Base-by-base conservation (phyloP, 1,140 invertebrate genomes). In the Drosophila arawakana region DNA sequence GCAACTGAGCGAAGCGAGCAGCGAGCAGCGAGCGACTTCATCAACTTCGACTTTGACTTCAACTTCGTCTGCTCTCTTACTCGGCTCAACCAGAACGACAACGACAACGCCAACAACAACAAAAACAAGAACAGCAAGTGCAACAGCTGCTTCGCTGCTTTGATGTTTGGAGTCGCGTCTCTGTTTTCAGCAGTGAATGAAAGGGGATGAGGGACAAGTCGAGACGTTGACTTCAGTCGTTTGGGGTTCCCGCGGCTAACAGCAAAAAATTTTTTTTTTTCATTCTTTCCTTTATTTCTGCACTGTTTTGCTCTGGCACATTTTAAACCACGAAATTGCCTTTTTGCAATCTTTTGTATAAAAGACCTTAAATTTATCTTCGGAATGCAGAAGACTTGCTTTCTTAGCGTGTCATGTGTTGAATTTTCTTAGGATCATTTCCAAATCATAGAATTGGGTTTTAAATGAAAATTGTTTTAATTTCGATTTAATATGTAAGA, bases 1-100 rank as follows among this genome's bases (percentile, higher is more conserved):
- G 68, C 63, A 80, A 83, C 81, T 83, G 80, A 80, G 55, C 37
- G 70, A 37, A 57, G 41, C 58, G 55, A 70, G n/a, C 25, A 57
- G 41, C 58, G 55, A 70, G n/a, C 25, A 30, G 25, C 70, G 34
- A 58, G 44, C 35, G 60, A 37, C 39, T 61, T 47, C 41, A 52
- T 62, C 73, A 63, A 63, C 67, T 74, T 55, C 71, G 71, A 59
- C 54, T 60, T 44, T n/a, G 21, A 66, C 50, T 65, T 57, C 13
- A 37, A 73, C 57, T 69, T 69, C 71, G 57, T 41, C 49, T 57
- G 57, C 39, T 57, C 43, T 43, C 55, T 78, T 44, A 46, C 47
- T 81, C 79, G 75, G 70, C 49, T 70, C 59, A 47, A 39, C 60
- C 21, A 44, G 25, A 30, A 30, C 25, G 25, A 41, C n/a, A 37